A percentile compares a stretch with the other conserved stretches of the same genome.
phyloP scores from a whole-genome alignment of 2,113 vertebrate genomes.

The Phrynocephalus versicolor region DNA sequence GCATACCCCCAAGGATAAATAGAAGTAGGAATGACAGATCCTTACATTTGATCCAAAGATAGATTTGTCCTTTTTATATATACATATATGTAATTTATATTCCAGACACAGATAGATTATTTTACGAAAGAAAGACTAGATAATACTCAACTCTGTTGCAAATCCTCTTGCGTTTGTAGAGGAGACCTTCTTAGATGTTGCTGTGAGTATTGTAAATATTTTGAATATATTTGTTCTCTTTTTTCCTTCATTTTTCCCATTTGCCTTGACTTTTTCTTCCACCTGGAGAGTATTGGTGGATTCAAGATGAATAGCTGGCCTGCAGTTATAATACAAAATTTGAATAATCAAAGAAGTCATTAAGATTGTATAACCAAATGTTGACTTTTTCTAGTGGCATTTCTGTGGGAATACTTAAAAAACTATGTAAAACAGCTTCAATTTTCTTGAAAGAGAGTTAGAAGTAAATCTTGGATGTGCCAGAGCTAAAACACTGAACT shows the following conservation, averaged over 20 bases:
- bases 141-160: background rate
- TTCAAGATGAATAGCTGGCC: conserved; percentile 49
- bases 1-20: background rate
- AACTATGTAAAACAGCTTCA: conserved; percentile 48
- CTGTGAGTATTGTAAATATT: conserved; percentile 27
- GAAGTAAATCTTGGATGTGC: conserved; percentile 60
- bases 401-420: conserved; percentile 63
- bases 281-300: conserved; percentile 22
- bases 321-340: conserved; percentile 13
- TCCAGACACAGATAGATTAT: background rate
- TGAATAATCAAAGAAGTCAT: conserved; percentile 50
- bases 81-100: background rate
- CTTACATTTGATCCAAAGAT: background rate
- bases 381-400: conserved; percentile 44
- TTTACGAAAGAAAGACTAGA: background rate
- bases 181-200: conserved; percentile 20
- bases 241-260: background rate
- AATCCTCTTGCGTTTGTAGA: background rate
- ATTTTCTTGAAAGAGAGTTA: conserved; percentile 61
- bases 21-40: background rate
- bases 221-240: conserved; percentile 28
- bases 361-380: conserved; percentile 42
- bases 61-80: background rate
- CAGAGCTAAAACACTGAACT: conserved; percentile 48
- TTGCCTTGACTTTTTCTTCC: conserved; percentile 16